Base-by-base conservation (phyloP, 2,888 invertebrate species). In the Bombylius discolor region DNA sequence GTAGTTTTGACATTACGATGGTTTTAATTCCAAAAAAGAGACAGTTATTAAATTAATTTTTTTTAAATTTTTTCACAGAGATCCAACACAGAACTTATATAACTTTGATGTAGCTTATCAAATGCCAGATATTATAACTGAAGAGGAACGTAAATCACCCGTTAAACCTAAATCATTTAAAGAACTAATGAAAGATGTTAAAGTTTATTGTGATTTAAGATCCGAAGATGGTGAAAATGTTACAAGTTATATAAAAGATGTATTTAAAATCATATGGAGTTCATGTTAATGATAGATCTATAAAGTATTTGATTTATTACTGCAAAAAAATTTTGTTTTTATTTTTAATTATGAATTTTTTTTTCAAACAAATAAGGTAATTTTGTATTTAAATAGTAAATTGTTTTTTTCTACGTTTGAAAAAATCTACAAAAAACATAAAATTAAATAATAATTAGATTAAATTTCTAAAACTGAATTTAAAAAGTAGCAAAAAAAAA, bases 201-300 rank as follows among this genome's bases (percentile, higher is more conserved):
- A 68, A 42, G 67, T 73, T 5, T 74, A 71, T 58, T 73, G 73
- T 5, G 74, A 74, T 56, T 71, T 72, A 13, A 68, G 73, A 45
- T 68, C 69, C 14, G 74, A 71, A 1, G 69, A 68, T 57, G 70
- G 71, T 34, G 61, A 60, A 36, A 73, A 74, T 60, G 69, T 73
- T 4, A 71, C 73, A 5, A 69, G 66, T 31, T 72, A 73, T 11
- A 70, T 74, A 2, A 72, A 72, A 53, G 64, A 66, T 39, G 67
- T 71, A 42, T 72, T n/a, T 74, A 52, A 64, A 68, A 49, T 65
- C 67, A 44, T 60, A 73, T 57, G 73, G 74, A 47, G 73, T 71
- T 34, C 67, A 66, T 55, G 69, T 74, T 8, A 73, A 72, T 57
- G 68, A 73, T 60, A 71, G 67, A 47, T 60, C 73, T 4, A 60